Base-by-base conservation (phyloP, 1,140 invertebrate species). In the Drosophila repletoides region DNA sequence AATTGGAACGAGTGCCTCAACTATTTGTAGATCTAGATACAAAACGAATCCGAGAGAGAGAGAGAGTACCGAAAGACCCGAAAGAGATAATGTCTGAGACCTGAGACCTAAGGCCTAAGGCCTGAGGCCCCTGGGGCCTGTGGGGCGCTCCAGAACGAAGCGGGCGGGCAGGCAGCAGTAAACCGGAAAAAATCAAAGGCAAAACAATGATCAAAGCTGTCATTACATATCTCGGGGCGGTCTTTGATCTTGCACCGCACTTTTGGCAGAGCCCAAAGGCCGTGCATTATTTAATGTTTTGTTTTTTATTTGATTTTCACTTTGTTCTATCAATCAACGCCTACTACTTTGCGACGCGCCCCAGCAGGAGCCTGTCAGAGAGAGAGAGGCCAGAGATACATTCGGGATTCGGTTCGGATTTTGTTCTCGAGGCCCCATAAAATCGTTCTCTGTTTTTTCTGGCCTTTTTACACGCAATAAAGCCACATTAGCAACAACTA, bases 161-260 rank as follows among this genome's bases (percentile, higher is more conserved):
- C n/a, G n/a, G n/a, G n/a, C n/a, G n/a, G n/a, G n/a, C n/a, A n/a
- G n/a, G n/a, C n/a, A n/a, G 56, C 55, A 61, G 64, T 59, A 76
- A 80, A 84, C 84, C 84, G 84, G 79, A 79, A 84, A 88, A 79
- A 79, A 79, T 88, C 84, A 88, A 88, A 88, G 79, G 77, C 77
- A 79, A 79, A 79, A 84, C 79, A 88, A 88, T 88, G 84, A 88
- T 88, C 84, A 88, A 88, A 88, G 84, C 84, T 88, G 84, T 88
- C 84, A 88, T 88, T 88, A 88, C 84, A 88, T 74, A 88, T 79
- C 79, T 70, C 81, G 74, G 77, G 84, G 72, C 75, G 74, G 74
- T 76, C 84, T 88, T 88, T 88, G 84, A 84, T 88, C 84, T 88
- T 49, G 36, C 40, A 64, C 83, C 83, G 83, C 83, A 76, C 72